Evolutionary conservation across 2,888 invertebrate species (phyloP).

Genomic region (Teleiodes luculella): DNA sequence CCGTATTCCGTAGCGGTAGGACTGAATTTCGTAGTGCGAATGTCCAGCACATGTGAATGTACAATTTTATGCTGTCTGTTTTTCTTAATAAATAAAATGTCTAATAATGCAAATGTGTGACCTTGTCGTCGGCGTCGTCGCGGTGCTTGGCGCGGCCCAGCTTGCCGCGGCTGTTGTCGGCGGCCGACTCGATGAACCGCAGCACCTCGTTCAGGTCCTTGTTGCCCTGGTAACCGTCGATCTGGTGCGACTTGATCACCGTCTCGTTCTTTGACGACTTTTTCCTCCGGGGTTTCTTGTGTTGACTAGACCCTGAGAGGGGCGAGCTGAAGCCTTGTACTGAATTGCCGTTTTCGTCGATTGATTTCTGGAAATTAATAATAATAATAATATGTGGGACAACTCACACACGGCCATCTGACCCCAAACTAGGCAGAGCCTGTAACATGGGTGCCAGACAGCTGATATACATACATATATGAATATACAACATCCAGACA

Average conservation of each 20-base stretch:
- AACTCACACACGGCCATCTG: too few species aligned
- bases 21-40: too few species aligned
- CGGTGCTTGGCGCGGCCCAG: conserved; percentile 60
- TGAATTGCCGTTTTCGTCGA: conserved; percentile 90
- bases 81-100: too few species aligned
- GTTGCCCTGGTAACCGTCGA: conserved; percentile 88
- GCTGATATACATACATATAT: too few species aligned
- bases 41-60: too few species aligned
- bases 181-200: conserved; percentile 86
- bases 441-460: too few species aligned
- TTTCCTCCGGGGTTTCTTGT: conserved; percentile 79
- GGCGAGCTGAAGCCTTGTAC: conserved; percentile 77
- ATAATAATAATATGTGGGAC: too few species aligned
- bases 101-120: too few species aligned
- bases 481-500: too few species aligned
- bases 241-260: conserved; percentile 78
- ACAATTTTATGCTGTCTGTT: too few species aligned
- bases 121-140: conserved; percentile 59
- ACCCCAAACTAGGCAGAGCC: too few species aligned
- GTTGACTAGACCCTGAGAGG: conserved; percentile 67
- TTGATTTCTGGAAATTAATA: conserved; percentile 77
- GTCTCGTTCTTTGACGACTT: conserved; percentile 80
- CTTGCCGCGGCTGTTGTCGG: conserved; percentile 56
- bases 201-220: conserved; percentile 87
- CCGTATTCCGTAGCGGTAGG: too few species aligned